Conservation (phyloP, 2,888 invertebrate genomes). For the Leptinotarsa juncta region DNA sequence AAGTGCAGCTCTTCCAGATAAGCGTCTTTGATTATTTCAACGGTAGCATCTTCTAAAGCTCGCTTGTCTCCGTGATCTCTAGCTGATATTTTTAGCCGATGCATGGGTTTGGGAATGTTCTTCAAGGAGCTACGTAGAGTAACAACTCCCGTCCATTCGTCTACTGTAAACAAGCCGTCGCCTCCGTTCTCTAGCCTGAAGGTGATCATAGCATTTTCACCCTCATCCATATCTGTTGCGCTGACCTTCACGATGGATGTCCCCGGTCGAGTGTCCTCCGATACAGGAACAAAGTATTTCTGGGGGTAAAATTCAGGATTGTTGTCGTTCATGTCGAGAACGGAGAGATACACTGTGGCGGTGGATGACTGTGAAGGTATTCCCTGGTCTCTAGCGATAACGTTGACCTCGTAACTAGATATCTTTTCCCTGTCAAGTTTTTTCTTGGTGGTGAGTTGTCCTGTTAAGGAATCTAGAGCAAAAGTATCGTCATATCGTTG, state of each 20-base stretch:
- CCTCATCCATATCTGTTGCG: conserved; percentile 88
- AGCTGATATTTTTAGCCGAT: conserved; percentile 81
- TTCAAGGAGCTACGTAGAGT: conserved; percentile 75
- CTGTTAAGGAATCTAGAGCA: conserved; percentile 84
- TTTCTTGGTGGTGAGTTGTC: conserved; percentile 82
- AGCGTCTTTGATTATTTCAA: conserved; percentile 82
- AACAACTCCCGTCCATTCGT: conserved; percentile 82
- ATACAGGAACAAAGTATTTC: conserved; percentile 83
- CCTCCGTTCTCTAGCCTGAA: conserved; percentile 84
- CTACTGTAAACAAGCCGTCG: conserved; percentile 83
- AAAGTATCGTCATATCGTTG: conserved; percentile 88
- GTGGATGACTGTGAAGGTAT: conserved; percentile 91
- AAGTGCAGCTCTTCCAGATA: conserved; percentile 81
- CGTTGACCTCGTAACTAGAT: conserved; percentile 82
- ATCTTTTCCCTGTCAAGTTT: conserved; percentile 86
- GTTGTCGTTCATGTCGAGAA: conserved; percentile 93
- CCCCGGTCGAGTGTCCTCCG: conserved; percentile 75
- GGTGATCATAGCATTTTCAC: conserved; percentile 86
- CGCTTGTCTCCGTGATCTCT: conserved; percentile 83
- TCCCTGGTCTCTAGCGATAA: conserved; percentile 93
- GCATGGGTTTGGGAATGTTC: conserved; percentile 74
- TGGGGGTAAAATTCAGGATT: conserved; percentile 91
- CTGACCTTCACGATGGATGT: conserved; percentile 78
- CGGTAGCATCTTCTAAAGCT: conserved; percentile 79
- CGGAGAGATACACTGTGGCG: conserved; percentile 83